Conservation (phyloP, 1,140 invertebrate genomes). For the Diorhabda elongata region DNA sequence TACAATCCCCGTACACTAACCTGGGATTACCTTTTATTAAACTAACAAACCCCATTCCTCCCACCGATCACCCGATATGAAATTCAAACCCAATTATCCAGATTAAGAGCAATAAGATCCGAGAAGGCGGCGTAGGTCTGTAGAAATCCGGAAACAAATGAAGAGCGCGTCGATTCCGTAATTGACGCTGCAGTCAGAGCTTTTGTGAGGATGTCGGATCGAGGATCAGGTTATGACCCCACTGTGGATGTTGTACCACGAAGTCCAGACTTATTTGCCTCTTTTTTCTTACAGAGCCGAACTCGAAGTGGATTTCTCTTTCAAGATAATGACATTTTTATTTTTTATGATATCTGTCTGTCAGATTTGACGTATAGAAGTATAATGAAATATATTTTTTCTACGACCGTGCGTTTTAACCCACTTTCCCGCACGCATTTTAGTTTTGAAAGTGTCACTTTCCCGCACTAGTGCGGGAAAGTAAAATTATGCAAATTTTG, state of each 20-base stretch:
- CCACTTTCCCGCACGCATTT: too few relatives aligned
- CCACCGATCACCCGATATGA: background rate
- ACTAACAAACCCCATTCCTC: too few relatives aligned
- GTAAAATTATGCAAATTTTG: too few relatives aligned
- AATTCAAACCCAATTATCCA: slow-evolving; percentile 14
- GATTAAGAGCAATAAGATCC: slow-evolving; percentile 19
- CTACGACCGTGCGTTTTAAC: too few relatives aligned
- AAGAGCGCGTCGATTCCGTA: slow-evolving; percentile 23
- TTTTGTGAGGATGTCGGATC: slow-evolving; percentile 25
- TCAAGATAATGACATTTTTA: too few relatives aligned
- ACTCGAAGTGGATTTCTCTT: background rate
- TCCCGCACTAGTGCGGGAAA: too few relatives aligned
- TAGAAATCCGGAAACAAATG: slow-evolving; percentile 18
- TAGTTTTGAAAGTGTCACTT: too few relatives aligned
- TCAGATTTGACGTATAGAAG: too few relatives aligned
- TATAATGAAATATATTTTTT: too few relatives aligned
- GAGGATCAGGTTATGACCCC: slow-evolving; percentile 46
- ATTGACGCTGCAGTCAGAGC: slow-evolving; percentile 26
- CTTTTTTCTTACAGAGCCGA: background rate
- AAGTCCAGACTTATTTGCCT: slow-evolving; percentile 2
- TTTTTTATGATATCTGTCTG: too few relatives aligned
- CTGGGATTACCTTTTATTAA: too few relatives aligned
- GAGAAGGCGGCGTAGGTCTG: slow-evolving; percentile 4
- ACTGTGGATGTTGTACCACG: slow-evolving; percentile 10
- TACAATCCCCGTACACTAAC: too few relatives aligned